phyloP scores from a whole-genome alignment of 1,140 invertebrate species.

The Harpegnathos saltator region DNA sequence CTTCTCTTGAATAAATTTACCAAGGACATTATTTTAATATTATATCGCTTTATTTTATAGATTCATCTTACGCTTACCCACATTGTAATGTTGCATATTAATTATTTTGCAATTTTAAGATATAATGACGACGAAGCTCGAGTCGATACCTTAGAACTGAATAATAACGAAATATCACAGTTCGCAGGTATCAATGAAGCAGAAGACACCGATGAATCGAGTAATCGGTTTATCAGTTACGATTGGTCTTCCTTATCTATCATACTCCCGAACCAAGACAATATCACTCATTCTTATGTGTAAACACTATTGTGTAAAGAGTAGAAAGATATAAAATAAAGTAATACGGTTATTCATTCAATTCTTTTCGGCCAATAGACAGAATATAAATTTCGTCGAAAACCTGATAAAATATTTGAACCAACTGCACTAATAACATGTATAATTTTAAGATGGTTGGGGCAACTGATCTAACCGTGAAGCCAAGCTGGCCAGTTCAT shows the following conservation, averaged over 20 bases:
- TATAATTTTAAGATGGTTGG: slow-evolving; percentile 53
- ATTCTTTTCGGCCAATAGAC: too few relatives aligned
- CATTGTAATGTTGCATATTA: neutral
- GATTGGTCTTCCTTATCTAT: slow-evolving; percentile 80
- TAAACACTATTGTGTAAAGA: neutral
- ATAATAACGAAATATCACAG: slow-evolving; percentile 50
- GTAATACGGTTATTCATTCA: neutral
- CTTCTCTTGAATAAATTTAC: too few relatives aligned
- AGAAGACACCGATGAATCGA: slow-evolving; percentile 55
- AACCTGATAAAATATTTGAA: neutral
- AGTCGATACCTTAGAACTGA: slow-evolving; percentile 48
- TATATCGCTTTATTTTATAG: too few relatives aligned
- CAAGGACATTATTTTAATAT: too few relatives aligned
- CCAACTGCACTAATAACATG: neutral
- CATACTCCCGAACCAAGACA: slow-evolving; percentile 69
- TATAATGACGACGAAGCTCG: slow-evolving; percentile 23
- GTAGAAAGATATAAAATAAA: neutral
- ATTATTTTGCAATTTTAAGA: slow-evolving; percentile 20
- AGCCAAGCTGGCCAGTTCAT: slow-evolving; percentile 79
- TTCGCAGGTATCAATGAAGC: slow-evolving; percentile 9
- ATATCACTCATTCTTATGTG: slow-evolving; percentile 13
- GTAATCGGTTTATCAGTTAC: slow-evolving; percentile 66
- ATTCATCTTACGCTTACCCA: neutral
- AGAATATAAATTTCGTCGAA: neutral
- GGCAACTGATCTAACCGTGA: slow-evolving; percentile 71